A percentile compares a stretch with the other conserved stretches of the same genome.
These are phyloP conservation scores for Recurvirostra avosetta DNA, from an alignment of 2,113 vertebrate genomes.

Conservation along the genomic window DNA sequence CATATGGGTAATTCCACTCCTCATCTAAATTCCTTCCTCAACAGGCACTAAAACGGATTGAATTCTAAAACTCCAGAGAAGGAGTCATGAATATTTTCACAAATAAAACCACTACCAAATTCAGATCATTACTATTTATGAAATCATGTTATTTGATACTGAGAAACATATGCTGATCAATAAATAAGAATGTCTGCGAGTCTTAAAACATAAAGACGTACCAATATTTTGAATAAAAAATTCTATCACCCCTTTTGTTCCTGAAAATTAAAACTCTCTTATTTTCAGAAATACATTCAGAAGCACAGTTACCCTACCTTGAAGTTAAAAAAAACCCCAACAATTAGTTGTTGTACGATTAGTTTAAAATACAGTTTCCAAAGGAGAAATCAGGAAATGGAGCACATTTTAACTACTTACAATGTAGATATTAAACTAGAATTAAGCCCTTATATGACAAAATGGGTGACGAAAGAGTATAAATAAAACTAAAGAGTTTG, in stretches of 20 bases:
- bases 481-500: background rate
- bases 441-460: background rate
- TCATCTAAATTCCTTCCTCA: conserved; percentile 23
- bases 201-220: background rate
- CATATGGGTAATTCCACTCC: conserved; percentile 48
- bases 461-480: background rate
- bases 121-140: conserved; percentile 43
- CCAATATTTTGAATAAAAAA: background rate
- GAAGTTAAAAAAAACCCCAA: background rate
- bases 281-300: background rate
- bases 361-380: background rate
- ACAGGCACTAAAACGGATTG: background rate
- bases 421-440: background rate
- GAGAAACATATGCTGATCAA: conserved; percentile 31
- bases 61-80: conserved; percentile 14
- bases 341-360: background rate
- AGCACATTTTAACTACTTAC: background rate
- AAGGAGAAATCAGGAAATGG: background rate
- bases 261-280: background rate
- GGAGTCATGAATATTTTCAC: conserved; percentile 46
- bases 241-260: background rate
- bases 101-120: background rate
- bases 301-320: background rate
- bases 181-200: background rate
- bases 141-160: background rate